These are phyloP conservation scores for Cancer borealis DNA, from an alignment of 2,888 invertebrate genomes.

Conservation along the genomic window DNA sequence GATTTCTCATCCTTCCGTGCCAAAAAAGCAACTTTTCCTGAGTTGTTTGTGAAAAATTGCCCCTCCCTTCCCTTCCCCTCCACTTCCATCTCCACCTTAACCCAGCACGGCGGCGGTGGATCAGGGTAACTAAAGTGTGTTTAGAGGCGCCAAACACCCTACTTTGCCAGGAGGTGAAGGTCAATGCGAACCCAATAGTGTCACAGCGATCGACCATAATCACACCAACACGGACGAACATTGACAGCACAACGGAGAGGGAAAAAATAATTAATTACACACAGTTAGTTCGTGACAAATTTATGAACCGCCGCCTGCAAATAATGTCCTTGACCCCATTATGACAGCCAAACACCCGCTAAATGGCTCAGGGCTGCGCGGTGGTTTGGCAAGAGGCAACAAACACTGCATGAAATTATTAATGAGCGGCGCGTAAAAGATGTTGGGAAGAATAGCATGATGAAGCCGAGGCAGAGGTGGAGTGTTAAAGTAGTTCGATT, in stretches of 20 bases:
- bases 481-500: no score
- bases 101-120: not conserved
- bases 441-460: no score
- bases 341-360: not conserved
- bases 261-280: not conserved
- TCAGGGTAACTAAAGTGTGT: not conserved
- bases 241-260: not conserved
- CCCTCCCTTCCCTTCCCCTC: no score
- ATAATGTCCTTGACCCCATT: not conserved
- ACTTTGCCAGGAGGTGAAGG: not conserved
- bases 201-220: not conserved
- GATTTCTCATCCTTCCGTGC: no score
- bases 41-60: no score
- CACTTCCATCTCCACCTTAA: not conserved
- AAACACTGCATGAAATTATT: no score
- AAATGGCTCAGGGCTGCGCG: not conserved
- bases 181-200: not conserved
- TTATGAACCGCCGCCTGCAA: not conserved
- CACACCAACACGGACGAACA: not conserved
- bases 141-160: not conserved
- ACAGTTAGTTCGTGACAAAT: not conserved
- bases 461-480: no score
- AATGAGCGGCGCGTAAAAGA: no score
- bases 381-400: no score
- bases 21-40: no score